A percentile compares a stretch with the other conserved stretches of the same genome.
Evolutionary conservation across 2,888 invertebrate genomes (phyloP).

Genomic region (Gortyna flavago): DNA sequence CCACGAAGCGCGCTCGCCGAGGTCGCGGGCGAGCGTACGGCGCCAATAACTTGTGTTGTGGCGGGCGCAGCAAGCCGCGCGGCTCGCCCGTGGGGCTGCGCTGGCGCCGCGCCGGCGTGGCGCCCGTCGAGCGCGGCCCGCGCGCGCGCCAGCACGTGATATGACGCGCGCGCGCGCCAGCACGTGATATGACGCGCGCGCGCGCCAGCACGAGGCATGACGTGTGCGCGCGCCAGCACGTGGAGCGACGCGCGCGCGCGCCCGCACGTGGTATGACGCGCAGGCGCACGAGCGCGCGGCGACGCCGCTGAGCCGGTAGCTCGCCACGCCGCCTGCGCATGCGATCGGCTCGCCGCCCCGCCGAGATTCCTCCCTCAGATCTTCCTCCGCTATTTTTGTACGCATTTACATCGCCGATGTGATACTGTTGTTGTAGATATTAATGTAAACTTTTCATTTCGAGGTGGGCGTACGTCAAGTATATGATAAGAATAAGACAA

Average conservation of each 20-base stretch:
- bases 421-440: conserved; percentile 50
- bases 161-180: conserved; percentile 26
- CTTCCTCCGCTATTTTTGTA: conserved; percentile 63
- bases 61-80: conserved; percentile 77
- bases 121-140: conserved; percentile 39
- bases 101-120: conserved; percentile 83
- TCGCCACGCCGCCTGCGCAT: neutral
- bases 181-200: neutral
- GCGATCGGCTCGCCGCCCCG: neutral
- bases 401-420: conserved; percentile 52
- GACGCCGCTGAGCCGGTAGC: neutral
- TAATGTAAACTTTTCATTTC: conserved; percentile 66
- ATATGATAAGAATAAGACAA: conserved; percentile 76
- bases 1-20: too few relatives aligned
- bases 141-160: conserved; percentile 25
- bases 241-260: conserved; percentile 34
- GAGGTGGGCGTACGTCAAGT: conserved; percentile 81
- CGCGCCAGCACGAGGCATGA: conserved; percentile 5
- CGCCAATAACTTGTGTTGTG: conserved; percentile 69
- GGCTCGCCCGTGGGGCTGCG: conserved; percentile 77
- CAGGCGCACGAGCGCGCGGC: conserved; percentile 21
- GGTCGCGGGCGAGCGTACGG: conserved; percentile 47
- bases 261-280: neutral
- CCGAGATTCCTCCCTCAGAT: conserved; percentile 40
- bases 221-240: conserved; percentile 71